Evolutionary conservation across 2,113 vertebrate genomes (phyloP), one percentile per base, ranked within the genome.

Genomic region (Carassius auratus): DNA sequence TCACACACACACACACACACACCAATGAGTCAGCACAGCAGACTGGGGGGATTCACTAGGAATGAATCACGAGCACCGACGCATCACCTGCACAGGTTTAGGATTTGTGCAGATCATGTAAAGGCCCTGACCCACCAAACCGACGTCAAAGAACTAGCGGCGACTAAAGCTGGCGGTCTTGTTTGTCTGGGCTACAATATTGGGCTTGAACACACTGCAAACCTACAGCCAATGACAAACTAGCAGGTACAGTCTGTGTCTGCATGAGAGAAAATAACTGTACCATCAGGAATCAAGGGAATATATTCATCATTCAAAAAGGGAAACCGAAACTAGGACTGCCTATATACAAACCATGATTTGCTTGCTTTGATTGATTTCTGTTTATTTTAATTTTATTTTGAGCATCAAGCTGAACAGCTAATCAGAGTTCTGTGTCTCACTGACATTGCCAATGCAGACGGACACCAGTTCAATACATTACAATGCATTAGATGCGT

Each of bases 1-100:
- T 21, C 6, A 50, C 12, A 59, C 30, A 85, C 77, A 61, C 61
- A 55, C 82, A 76, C 77, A 12, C 36, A 68, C 50, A 82, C 77
- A 84, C 33, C 48, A 69, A 38, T 26, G 21, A 57, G 62, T 8
- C 55, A 85, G 68, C 68, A 83, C 45, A 83, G 12, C 71, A 23
- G 42, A 14, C 42, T 48, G 71, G 71, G 42, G 71, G 42, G 42
- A 74, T 74, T 74, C 71, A 23, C 42, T 2, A 13, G 42, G 71
- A 45, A 48, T 0, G 2, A 13, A 23, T 8, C 8, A 8, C 5
- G 0, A 17, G 6, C 66, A 69, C 21, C 21, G 57, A n/a, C 0
- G 21, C 8, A 1, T 61, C 21, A 3, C 21, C 66, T 36, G 30
- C 6, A 7, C 71, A 48, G 71, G 15, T 71, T 71, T 19, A 38